Percentiles rank a stretch among this genome's conserved stretches.
These are phyloP conservation scores for Nebria brevicollis DNA, from an alignment of 2,888 invertebrate genomes.

Conservation along the genomic window DNA sequence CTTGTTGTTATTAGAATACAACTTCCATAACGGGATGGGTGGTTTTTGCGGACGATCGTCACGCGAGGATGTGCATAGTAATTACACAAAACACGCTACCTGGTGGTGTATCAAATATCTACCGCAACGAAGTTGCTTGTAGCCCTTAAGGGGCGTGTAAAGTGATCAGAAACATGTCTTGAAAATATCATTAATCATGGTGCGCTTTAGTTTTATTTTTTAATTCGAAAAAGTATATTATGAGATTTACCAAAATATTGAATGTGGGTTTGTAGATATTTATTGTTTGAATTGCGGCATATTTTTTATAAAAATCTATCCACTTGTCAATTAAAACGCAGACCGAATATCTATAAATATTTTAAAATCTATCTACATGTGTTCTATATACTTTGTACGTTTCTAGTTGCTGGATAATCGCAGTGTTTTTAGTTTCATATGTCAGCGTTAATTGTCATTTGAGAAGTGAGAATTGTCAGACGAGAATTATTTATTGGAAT, in stretches of 20 bases:
- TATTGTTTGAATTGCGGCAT: too few relatives aligned
- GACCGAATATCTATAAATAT: neutral
- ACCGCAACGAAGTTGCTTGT: neutral
- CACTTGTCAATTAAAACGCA: neutral
- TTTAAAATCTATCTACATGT: neutral
- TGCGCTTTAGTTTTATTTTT: neutral
- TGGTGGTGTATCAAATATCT: neutral
- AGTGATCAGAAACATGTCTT: constrained; percentile 1
- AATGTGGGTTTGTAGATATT: too few relatives aligned
- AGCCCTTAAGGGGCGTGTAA: neutral
- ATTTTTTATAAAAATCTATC: neutral
- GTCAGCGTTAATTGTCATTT: neutral
- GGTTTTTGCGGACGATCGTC: constrained; percentile 52
- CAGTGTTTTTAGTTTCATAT: neutral
- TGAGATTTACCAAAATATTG: too few relatives aligned
- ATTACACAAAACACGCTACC: constrained; percentile 54
- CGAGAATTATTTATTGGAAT: neutral
- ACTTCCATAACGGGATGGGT: constrained; percentile 21
- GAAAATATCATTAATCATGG: neutral
- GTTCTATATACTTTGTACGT: neutral
- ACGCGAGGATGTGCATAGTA: constrained; percentile 63
- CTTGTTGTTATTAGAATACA: constrained; percentile 31
- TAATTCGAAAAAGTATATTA: too few relatives aligned
- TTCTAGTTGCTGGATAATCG: neutral
- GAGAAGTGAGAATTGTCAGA: neutral